A percentile compares a stretch with the other conserved stretches of the same genome.
Conservation (phyloP, 2,888 invertebrate genomes). For the Hirtodrosophila histrioides region DNA sequence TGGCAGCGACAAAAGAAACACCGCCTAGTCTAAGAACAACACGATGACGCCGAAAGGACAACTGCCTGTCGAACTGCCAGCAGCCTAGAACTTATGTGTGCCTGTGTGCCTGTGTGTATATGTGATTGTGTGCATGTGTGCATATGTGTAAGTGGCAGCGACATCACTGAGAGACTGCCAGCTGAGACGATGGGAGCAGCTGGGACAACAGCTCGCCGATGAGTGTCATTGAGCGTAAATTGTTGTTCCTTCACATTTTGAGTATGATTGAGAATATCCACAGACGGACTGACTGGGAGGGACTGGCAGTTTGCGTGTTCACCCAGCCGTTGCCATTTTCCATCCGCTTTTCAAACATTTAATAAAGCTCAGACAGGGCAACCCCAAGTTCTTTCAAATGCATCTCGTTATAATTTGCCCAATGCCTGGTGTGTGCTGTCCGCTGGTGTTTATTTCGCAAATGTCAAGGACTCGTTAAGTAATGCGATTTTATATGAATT, state of each 20-base stretch:
- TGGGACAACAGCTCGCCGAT: conserved; percentile 66
- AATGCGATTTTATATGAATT: conserved; percentile 72
- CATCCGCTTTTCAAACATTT: conserved; percentile 69
- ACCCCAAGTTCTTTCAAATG: conserved; percentile 40
- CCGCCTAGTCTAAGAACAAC: conserved; percentile 31
- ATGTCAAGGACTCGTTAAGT: conserved; percentile 74
- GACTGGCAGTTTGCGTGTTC: conserved; percentile 29
- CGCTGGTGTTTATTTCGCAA: conserved; percentile 60
- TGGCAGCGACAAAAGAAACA: conserved; percentile 74
- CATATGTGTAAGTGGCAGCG: conserved; percentile 15
- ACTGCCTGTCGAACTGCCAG: background rate
- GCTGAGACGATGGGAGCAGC: conserved; percentile 43
- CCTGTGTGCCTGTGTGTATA: conserved; percentile 2
- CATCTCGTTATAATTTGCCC: conserved; percentile 19
- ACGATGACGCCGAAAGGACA: conserved; percentile 25
- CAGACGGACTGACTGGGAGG: conserved; percentile 36
- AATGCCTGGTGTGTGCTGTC: conserved; percentile 13
- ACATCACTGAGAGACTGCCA: conserved; percentile 1
- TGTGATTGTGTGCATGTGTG: conserved; percentile 5
- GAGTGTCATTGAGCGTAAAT: conserved; percentile 83
- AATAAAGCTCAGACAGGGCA: conserved; percentile 72
- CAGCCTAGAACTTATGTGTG: conserved; percentile 14
- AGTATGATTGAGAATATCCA: conserved; percentile 82
- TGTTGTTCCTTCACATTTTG: conserved; percentile 81
- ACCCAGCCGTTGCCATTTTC: conserved; percentile 49